These are phyloP conservation scores for Trichosurus vulpecula DNA, from an alignment of 2,797 vertebrate species.

Conservation along the genomic window DNA sequence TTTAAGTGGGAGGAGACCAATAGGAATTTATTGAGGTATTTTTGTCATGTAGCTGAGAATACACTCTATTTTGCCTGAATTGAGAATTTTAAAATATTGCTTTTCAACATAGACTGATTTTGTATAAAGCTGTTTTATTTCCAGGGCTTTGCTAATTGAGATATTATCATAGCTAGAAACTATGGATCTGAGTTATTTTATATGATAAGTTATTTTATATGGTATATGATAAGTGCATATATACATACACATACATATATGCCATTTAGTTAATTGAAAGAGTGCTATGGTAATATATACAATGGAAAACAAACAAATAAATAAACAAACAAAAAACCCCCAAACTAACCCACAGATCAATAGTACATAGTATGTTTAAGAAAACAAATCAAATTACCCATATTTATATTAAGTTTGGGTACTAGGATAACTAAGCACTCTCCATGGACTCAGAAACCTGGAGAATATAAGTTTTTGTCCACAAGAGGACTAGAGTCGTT, in stretches of 20 bases:
- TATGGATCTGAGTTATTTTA: background rate
- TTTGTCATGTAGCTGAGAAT: constrained; percentile 1
- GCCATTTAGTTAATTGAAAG: background rate
- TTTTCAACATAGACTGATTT: constrained; percentile 5
- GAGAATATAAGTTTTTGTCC: constrained; percentile 8
- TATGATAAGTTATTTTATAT: background rate
- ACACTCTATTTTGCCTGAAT: background rate
- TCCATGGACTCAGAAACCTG: constrained; percentile 8
- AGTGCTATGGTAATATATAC: background rate
- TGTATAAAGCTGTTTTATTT: background rate
- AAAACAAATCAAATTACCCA: background rate
- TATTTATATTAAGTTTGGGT: constrained; percentile 24
- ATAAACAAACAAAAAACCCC: background rate
- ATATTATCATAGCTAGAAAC: background rate
- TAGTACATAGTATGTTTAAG: background rate
- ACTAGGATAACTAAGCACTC: background rate
- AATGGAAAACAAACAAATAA: background rate
- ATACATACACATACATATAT: too few species aligned
- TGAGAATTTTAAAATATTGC: background rate
- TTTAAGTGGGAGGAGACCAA: background rate
- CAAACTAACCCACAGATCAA: constrained; percentile 28
- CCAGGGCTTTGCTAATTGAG: background rate
- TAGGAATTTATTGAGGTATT: background rate
- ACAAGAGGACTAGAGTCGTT: background rate
- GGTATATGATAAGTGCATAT: background rate